Evolutionary conservation across 64 coral and sea anemone genomes (phyloP).

Genomic region (Porites lutea): DNA sequence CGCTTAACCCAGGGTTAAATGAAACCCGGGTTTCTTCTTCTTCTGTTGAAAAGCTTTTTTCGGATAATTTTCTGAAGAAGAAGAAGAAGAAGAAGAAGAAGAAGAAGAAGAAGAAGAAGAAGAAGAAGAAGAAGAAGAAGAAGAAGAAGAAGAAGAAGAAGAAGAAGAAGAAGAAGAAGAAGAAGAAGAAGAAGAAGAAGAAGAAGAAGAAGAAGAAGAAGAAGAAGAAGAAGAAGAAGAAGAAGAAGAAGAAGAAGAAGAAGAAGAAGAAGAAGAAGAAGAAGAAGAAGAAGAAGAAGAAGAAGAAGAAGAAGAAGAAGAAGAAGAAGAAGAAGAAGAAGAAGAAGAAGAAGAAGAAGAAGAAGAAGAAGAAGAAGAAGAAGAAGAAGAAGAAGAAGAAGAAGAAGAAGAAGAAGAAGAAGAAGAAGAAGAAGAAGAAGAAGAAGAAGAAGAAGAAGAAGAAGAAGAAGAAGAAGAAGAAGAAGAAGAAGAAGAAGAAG

Average conservation of each 20-base stretch:
- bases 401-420: neutral
- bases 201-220: neutral
- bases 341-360: neutral
- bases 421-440: neutral
- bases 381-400: neutral
- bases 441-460: neutral
- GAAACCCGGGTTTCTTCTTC: too few relatives aligned
- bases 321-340: neutral
- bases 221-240: neutral
- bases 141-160: neutral
- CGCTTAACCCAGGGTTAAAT: too few relatives aligned
- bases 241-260: neutral
- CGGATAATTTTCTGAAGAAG: too few relatives aligned
- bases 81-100: conserved; percentile 2
- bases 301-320: neutral
- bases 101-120: conserved; percentile 1
- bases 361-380: neutral
- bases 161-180: neutral
- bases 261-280: neutral
- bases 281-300: neutral
- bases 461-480: neutral
- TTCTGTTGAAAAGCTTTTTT: too few relatives aligned
- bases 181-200: neutral
- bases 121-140: neutral
- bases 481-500: neutral